Conservation (phyloP, 2,888 invertebrate species). For the Aphodius sticticus region DNA sequence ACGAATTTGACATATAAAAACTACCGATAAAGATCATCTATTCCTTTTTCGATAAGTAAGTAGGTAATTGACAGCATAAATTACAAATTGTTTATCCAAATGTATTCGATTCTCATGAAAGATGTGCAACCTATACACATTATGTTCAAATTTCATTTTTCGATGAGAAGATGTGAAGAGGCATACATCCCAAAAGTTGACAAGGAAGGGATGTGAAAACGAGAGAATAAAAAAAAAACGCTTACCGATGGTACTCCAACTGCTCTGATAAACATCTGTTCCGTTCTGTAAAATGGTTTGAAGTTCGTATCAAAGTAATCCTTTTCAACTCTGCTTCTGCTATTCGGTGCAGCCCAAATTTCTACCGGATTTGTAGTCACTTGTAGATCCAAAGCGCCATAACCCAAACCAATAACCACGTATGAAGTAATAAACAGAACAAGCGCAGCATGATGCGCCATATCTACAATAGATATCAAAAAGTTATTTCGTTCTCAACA, state of each 20-base stretch:
- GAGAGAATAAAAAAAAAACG: constrained; percentile 18
- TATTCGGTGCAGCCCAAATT: constrained; percentile 89
- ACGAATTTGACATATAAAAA: no score
- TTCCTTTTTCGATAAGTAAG: no score
- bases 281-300: constrained; percentile 87
- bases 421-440: constrained; percentile 72
- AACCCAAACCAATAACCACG: constrained; percentile 67
- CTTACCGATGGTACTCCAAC: constrained; percentile 64
- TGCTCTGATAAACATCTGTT: constrained; percentile 86
- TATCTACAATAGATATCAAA: constrained; percentile 58
- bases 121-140: no score
- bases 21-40: no score
- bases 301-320: constrained; percentile 89
- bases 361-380: constrained; percentile 91
- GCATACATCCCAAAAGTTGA: no score
- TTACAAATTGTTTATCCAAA: no score
- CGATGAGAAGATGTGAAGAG: no score
- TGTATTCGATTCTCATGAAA: no score
- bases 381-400: constrained; percentile 72
- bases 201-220: not conserved
- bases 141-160: no score
- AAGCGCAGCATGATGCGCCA: constrained; percentile 72
- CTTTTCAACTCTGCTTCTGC: constrained; percentile 82
- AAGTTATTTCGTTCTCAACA: not conserved
- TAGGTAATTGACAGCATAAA: no score